Evolutionary conservation across 2,797 vertebrate genomes (phyloP), one percentile per base, ranked within the genome.

Genomic region (Caiman crocodilus): DNA sequence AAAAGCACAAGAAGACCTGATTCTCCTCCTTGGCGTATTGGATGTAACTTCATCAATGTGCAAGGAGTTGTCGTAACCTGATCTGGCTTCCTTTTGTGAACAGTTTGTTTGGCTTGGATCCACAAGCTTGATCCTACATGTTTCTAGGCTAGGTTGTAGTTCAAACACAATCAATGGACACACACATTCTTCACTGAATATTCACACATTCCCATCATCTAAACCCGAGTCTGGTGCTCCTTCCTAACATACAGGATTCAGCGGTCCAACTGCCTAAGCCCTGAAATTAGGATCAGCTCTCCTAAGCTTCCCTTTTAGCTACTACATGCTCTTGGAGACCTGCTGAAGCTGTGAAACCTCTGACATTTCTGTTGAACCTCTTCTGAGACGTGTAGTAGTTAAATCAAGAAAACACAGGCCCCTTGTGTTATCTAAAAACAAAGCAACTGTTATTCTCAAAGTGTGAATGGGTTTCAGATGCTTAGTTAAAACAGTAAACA

Each of bases 251-350:
- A 63, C 1, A 0, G 58, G 94, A 91, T 4, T 88, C 94, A 94
- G 87, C 79, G 88, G 61, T 81, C 55, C 80, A 71, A 6, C 69
- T 10, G 1, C 63, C 64, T 14, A 0, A 2, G 2, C 58, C 10
- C 1, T 2, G 26, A 69, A 74, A 7, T 4, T 0, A 0, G 1
- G 63, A 65, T 50, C 79, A 90, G 14, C n/a, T 81, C 21, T 71
- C 30, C 20, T 80, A 91, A 50, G 18, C 58, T 73, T 71, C 26
- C 28, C 28, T 50, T 50, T 50, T 50, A 50, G 42, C 42, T 50
- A 50, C 42, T 2, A 0, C 5, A 64, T 30, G 20, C 56, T 63
- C 87, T 35, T 0, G 0, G 23, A 15, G 7, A 32, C 32, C 82
- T 1, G 42, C 42, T 42, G 42, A 42, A 42, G 42, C 42, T 28